Evolutionary conservation across 1,140 invertebrate genomes (phyloP).

Genomic region (Cepaea nemoralis): DNA sequence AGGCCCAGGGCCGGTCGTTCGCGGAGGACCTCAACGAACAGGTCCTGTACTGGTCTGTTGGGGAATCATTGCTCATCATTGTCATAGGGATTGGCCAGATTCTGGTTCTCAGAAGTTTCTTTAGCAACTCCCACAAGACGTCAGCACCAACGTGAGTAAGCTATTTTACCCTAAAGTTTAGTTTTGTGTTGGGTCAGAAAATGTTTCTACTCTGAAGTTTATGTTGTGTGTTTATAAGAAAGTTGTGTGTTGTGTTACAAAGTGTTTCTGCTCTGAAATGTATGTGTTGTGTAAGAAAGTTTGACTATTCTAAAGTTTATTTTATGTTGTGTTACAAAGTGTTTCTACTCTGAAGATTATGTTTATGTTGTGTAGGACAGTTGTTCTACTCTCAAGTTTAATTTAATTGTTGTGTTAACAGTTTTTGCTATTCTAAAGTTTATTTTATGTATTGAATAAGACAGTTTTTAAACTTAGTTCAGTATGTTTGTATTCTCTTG

Average conservation of each 20-base stretch:
- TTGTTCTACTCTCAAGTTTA: too few relatives aligned
- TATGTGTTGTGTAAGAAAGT: too few relatives aligned
- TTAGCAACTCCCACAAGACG: slow-evolving; percentile 49
- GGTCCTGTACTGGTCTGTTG: slow-evolving; percentile 92
- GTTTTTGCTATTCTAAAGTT: too few relatives aligned
- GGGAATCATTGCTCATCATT: slow-evolving; percentile 89
- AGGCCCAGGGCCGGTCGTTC: slow-evolving; percentile 90
- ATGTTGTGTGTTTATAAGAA: neutral
- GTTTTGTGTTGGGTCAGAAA: neutral
- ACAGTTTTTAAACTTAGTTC: too few relatives aligned
- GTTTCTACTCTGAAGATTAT: too few relatives aligned
- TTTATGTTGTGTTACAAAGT: too few relatives aligned
- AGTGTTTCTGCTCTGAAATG: too few relatives aligned
- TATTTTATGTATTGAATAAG: too few relatives aligned
- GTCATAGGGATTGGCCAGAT: slow-evolving; percentile 90
- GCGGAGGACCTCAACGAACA: slow-evolving; percentile 96
- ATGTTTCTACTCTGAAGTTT: neutral
- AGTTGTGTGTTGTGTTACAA: neutral
- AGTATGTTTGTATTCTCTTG: too few relatives aligned
- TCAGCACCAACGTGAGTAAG: slow-evolving; percentile 37
- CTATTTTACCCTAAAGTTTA: neutral
- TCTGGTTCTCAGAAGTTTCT: slow-evolving; percentile 77
- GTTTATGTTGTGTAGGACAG: too few relatives aligned
- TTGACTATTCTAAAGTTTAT: too few relatives aligned
- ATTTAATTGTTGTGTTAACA: too few relatives aligned